Percentiles rank a stretch among this genome's conserved stretches.
Evolutionary conservation across 2,888 invertebrate genomes (phyloP).

Genomic region (Sialis lutaria): DNA sequence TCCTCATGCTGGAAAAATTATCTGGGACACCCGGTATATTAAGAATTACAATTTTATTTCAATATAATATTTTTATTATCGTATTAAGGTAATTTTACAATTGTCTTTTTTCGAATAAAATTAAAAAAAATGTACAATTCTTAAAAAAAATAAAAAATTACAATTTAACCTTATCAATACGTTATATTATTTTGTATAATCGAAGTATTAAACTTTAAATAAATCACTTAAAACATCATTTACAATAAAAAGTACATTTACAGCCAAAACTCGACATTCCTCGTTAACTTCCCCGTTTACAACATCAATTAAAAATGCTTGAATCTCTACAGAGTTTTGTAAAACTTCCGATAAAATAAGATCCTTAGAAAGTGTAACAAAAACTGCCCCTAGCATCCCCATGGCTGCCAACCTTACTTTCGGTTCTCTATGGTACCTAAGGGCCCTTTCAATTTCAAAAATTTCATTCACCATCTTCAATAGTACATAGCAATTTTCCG

Average conservation of each 20-base stretch:
- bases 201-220: slow-evolving; percentile 13
- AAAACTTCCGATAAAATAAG: slow-evolving; percentile 40
- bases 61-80: not conserved
- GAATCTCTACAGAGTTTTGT: slow-evolving; percentile 42
- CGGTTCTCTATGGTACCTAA: slow-evolving; percentile 47
- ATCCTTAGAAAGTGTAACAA: slow-evolving; percentile 39
- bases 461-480: slow-evolving; percentile 51
- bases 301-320: slow-evolving; percentile 45
- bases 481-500: slow-evolving; percentile 47
- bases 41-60: not conserved
- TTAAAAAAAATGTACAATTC: not conserved
- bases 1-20: no score
- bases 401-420: slow-evolving; percentile 47
- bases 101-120: not conserved
- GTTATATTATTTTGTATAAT: no score
- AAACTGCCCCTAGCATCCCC: slow-evolving; percentile 45
- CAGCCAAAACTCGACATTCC: slow-evolving; percentile 44
- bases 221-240: slow-evolving; percentile 12
- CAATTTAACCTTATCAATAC: no score
- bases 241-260: slow-evolving; percentile 37
- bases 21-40: no score
- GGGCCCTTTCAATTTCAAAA: slow-evolving; percentile 44
- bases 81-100: not conserved
- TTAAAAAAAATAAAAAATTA: no score
- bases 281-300: slow-evolving; percentile 43